Evolutionary conservation across 2,113 vertebrate genomes (phyloP).

Genomic region (Arenaria interpres): DNA sequence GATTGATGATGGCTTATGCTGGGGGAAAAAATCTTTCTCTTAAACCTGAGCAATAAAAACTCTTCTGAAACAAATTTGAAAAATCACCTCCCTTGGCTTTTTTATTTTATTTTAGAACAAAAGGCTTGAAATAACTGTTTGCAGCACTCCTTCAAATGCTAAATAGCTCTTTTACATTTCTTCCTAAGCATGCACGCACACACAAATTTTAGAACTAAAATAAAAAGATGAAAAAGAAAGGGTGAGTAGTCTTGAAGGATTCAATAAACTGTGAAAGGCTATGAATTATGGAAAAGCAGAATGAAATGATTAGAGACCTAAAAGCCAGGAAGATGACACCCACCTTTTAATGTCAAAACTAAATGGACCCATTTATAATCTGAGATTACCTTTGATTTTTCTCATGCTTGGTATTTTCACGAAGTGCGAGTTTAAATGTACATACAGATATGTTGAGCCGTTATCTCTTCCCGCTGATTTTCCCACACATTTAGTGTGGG

Average conservation of each 20-base stretch:
- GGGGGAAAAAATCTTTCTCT: background rate
- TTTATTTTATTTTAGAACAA: constrained; percentile 64
- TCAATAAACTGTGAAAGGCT: background rate
- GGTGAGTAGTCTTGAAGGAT: constrained; percentile 2
- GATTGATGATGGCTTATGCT: constrained; percentile 6
- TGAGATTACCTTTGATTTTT: background rate
- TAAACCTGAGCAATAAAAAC: constrained; percentile 13
- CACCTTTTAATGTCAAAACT: constrained; percentile 50
- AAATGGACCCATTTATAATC: constrained; percentile 43
- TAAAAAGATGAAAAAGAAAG: constrained; percentile 53
- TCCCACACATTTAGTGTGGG: background rate
- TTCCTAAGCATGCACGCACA: constrained; percentile 2
- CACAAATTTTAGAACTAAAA: constrained; percentile 23
- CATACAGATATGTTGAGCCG: background rate
- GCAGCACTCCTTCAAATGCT: constrained; percentile 44
- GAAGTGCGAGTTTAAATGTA: background rate
- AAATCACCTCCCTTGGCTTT: constrained; percentile 17
- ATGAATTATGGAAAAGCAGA: constrained; percentile 44
- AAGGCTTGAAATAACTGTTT: constrained; percentile 61
- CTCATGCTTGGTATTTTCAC: background rate
- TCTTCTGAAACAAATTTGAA: constrained; percentile 54
- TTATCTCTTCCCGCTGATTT: background rate
- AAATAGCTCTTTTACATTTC: constrained; percentile 43
- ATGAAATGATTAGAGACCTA: background rate
- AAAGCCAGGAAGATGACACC: constrained; percentile 16